A percentile compares a stretch with the other conserved stretches of the same genome.
Evolutionary conservation across 2,113 vertebrate species (phyloP).

Genomic region (Origma solitaria): DNA sequence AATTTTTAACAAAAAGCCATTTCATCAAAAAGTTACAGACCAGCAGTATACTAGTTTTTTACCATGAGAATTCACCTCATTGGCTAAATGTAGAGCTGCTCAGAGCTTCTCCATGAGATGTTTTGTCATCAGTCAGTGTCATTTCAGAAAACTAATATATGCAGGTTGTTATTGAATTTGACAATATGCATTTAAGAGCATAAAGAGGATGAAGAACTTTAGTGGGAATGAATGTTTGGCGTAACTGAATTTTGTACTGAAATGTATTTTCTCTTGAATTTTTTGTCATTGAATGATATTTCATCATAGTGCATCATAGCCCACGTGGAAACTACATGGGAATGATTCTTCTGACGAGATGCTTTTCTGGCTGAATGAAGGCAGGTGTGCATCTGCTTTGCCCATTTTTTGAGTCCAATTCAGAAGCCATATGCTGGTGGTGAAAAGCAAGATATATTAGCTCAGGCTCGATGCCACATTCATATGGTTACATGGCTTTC

Average conservation of each 20-base stretch:
- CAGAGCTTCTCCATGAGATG: not conserved
- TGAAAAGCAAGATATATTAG: constrained; percentile 28
- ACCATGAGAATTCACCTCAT: not conserved
- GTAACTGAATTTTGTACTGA: not conserved
- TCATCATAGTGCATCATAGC: not conserved
- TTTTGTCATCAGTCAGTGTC: not conserved
- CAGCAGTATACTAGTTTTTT: not conserved
- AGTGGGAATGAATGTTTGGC: not conserved
- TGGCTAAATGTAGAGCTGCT: not conserved
- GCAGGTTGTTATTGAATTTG: not conserved
- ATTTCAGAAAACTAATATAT: not conserved
- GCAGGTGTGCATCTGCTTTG: not conserved
- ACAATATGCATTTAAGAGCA: not conserved
- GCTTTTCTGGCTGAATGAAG: not conserved
- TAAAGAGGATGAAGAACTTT: not conserved
- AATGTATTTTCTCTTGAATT: not conserved
- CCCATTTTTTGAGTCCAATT: not conserved
- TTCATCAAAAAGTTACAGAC: not conserved
- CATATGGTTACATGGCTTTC: not conserved
- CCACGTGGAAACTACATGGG: not conserved
- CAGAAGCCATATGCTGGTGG: constrained; percentile 4
- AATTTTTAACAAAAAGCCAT: not conserved
- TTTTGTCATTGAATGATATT: not conserved
- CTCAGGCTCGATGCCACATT: not conserved
- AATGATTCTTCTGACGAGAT: not conserved